Evolutionary conservation across 2,113 vertebrate genomes (phyloP).

Genomic region (Trachemys scripta): DNA sequence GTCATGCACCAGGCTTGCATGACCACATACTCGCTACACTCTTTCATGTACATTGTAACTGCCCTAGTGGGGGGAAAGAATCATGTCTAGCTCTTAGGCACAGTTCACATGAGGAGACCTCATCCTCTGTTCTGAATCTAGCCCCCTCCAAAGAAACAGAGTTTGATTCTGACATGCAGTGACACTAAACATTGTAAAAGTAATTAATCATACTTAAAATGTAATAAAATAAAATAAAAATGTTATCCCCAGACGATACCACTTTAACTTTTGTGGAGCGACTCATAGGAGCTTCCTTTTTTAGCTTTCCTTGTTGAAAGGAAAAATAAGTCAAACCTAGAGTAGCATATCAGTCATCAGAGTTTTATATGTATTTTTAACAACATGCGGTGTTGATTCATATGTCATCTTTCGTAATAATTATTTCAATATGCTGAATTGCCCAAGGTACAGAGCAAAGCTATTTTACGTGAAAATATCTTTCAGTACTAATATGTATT

Average conservation of each 20-base stretch:
- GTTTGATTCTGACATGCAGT: background rate
- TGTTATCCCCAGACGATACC: background rate
- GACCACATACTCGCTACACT: background rate
- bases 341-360: conserved; percentile 25
- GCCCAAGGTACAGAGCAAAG: conserved; percentile 8
- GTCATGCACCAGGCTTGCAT: background rate
- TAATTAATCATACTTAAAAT: background rate
- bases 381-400: conserved; percentile 42
- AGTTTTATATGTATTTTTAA: background rate
- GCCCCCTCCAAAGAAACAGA: background rate
- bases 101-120: background rate
- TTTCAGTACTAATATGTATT: background rate
- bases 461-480: background rate
- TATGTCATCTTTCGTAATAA: conserved; percentile 41
- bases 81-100: background rate
- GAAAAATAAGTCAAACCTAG: background rate
- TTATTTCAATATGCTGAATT: conserved; percentile 37
- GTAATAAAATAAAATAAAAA: background rate
- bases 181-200: background rate
- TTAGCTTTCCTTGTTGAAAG: background rate
- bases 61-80: background rate
- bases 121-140: background rate
- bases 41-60: background rate
- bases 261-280: background rate
- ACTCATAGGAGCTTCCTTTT: background rate